phyloP scores from a whole-genome alignment of 2,888 invertebrate genomes.

The Chesias legatella region DNA sequence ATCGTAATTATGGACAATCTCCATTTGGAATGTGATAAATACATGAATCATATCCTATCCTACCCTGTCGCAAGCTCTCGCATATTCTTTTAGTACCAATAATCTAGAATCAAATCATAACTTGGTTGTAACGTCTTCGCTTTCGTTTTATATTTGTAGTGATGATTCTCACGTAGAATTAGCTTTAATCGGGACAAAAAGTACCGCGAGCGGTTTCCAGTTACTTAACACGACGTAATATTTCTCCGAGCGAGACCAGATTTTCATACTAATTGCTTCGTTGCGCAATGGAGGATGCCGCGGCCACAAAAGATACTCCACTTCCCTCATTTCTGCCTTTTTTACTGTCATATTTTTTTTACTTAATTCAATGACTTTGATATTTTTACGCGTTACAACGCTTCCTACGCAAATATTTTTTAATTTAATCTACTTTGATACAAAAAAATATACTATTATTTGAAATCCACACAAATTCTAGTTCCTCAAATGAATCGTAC shows the following conservation, averaged over 20 bases:
- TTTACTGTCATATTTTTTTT: constrained; percentile 28
- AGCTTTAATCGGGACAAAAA: constrained; percentile 22
- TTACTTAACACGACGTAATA: constrained; percentile 34
- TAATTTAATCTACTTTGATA: no score
- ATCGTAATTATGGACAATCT: constrained; percentile 24
- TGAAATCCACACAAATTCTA: no score
- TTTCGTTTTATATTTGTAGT: neutral
- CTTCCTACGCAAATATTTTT: constrained; percentile 17
- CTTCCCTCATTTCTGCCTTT: constrained; percentile 33
- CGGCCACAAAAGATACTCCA: constrained; percentile 33
- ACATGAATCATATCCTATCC: constrained; percentile 7
- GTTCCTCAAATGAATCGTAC: no score
- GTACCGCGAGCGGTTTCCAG: constrained; percentile 25
- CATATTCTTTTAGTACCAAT: neutral
- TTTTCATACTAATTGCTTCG: constrained; percentile 61
- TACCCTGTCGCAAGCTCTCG: constrained; percentile 11
- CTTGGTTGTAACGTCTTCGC: no score
- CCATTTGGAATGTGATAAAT: constrained; percentile 20
- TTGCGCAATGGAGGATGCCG: constrained; percentile 50
- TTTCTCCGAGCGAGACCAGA: constrained; percentile 51
- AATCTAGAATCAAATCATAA: no score
- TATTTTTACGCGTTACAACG: constrained; percentile 22
- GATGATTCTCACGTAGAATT: constrained; percentile 6
- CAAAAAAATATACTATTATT: no score
- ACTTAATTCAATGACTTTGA: constrained; percentile 24